Base-by-base conservation (phyloP, 2,888 invertebrate species). In the Melieria picta region DNA sequence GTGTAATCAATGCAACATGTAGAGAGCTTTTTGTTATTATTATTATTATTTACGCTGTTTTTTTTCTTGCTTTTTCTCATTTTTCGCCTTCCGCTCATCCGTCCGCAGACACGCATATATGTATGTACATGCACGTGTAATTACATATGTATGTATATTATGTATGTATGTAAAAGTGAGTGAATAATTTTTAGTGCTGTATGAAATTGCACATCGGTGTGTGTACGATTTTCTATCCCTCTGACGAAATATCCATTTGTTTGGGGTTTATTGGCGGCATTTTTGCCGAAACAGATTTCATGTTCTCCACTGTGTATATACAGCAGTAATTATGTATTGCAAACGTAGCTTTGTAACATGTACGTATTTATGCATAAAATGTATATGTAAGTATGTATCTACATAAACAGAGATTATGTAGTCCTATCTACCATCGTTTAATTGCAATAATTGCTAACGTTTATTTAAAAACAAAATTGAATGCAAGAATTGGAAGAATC, bases 1-100 rank as follows among this genome's bases (percentile, higher is more conserved):
- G 78, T 81, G 83, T 80, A 83, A 85, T 84, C 84, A 85, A 84
- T 85, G 85, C 84, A 85, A 84, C 84, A 84, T 84, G 83, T 85
- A 83, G 80, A 79, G 72, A 73, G 73, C 77, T 72, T 76, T 78
- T 72, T 75, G 72, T 74, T 75, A 65, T 68, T 45, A 13, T 73
- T 69, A 64, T 66, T 69, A 55, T 63, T 61, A 72, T 72, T 73
- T 58, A 65, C 74, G 64, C 58, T 73, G 65, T 71, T 74, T 64
- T 68, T 60, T 64, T 13, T 72, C 50, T 63, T 72, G 72, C 61
- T 72, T 74, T 71, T 72, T 72, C 57, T 72, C 69, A 68, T 70
- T 74, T 72, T 65, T 66, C 65, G 73, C 72, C 70, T 72, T 71
- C 58, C 69, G 58, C 46, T 73, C 69, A 56, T 68, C 68, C 60